Conservation (phyloP, 2,888 invertebrate genomes). For the Cyclophora albipunctata region DNA sequence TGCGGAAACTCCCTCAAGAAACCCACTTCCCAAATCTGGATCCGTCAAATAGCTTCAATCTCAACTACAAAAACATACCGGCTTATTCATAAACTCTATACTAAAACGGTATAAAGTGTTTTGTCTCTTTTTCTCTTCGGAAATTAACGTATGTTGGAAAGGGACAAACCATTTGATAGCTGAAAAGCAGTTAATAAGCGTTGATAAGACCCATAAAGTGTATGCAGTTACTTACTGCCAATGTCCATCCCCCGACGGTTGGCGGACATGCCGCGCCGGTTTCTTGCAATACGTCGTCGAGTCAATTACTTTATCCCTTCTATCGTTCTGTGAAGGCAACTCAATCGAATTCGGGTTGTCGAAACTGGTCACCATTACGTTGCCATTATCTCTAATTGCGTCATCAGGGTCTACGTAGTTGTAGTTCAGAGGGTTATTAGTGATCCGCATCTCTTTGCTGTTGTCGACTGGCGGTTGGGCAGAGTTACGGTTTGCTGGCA, state of each 20-base stretch:
- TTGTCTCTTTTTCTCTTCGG: too few relatives aligned
- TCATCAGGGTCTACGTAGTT: constrained; percentile 82
- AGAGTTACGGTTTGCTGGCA: constrained; percentile 56
- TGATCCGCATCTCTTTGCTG: constrained; percentile 81
- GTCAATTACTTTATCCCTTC: constrained; percentile 68
- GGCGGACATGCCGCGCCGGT: constrained; percentile 51
- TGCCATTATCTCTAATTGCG: constrained; percentile 68
- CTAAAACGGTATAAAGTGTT: too few relatives aligned
- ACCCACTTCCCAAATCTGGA: too few relatives aligned
- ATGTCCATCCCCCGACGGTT: constrained; percentile 58
- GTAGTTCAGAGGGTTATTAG: constrained; percentile 83
- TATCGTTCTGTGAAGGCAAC: constrained; percentile 73
- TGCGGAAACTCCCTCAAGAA: too few relatives aligned
- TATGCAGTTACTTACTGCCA: constrained; percentile 64
- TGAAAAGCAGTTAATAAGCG: too few relatives aligned
- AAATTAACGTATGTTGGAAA: too few relatives aligned
- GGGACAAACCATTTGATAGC: too few relatives aligned
- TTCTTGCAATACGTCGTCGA: constrained; percentile 84
- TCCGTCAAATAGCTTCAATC: too few relatives aligned
- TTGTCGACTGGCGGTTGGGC: constrained; percentile 50
- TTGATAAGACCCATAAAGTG: too few relatives aligned
- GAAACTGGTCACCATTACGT: constrained; percentile 79
- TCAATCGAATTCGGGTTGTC: constrained; percentile 85
- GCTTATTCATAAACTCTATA: too few relatives aligned
- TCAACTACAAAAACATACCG: too few relatives aligned